Percentiles rank a stretch among this genome's conserved stretches.
Evolutionary conservation across 2,113 vertebrate genomes (phyloP).

Genomic region (Plotosus lineatus): DNA sequence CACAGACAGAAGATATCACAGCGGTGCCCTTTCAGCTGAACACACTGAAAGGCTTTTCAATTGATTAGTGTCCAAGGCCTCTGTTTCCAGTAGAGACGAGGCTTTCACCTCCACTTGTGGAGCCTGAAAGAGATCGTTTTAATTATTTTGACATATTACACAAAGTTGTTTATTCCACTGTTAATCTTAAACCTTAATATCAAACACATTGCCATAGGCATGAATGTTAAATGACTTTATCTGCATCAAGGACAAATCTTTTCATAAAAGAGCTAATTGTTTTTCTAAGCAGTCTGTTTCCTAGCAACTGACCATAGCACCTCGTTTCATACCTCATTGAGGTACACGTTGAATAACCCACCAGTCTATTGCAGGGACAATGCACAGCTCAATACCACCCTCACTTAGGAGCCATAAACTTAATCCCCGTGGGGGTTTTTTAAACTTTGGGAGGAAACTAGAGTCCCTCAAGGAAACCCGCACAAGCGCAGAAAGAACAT

Average conservation of each 20-base stretch:
- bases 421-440: too few species aligned
- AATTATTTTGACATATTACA: background rate
- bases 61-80: conserved; percentile 44
- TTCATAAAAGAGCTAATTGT: background rate
- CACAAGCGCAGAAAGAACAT: too few species aligned
- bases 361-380: too few species aligned
- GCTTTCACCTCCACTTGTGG: conserved; percentile 19
- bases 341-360: too few species aligned
- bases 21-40: conserved; percentile 29
- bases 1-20: background rate
- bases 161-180: background rate
- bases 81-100: conserved; percentile 21
- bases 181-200: background rate
- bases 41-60: conserved; percentile 29
- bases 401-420: too few species aligned
- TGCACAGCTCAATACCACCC: too few species aligned
- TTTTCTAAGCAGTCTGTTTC: conserved; percentile 19
- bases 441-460: too few species aligned
- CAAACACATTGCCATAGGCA: background rate
- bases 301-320: conserved; percentile 8
- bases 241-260: background rate
- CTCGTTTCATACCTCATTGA: conserved; percentile 8
- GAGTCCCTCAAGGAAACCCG: too few species aligned
- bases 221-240: background rate
- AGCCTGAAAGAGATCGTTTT: background rate